phyloP scores from a whole-genome alignment of 35 echinoderm and acorn worm species.

The Patiria miniata region DNA sequence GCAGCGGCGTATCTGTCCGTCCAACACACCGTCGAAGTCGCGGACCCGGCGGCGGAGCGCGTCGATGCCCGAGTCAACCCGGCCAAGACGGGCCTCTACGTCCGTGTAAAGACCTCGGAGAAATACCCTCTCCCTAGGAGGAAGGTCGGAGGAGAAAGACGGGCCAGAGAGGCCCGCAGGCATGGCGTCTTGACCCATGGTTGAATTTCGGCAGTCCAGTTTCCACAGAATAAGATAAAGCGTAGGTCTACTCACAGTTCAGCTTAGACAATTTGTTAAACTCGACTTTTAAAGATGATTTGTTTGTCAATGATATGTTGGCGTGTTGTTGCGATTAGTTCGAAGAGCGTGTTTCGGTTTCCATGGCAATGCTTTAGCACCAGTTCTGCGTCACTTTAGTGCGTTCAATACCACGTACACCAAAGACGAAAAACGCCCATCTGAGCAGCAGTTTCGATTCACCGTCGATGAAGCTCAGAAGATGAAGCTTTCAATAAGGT shows the following conservation, averaged over 20 bases:
- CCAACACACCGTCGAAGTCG: conserved; percentile 15
- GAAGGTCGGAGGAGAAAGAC: background rate
- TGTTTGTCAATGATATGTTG: too few relatives aligned
- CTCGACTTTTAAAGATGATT: background rate
- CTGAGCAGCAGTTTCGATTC: too few relatives aligned
- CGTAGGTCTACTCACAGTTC: background rate
- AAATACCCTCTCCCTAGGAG: background rate
- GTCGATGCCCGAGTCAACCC: conserved; percentile 30
- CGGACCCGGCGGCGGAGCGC: background rate
- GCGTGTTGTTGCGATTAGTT: background rate
- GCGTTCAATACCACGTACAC: too few relatives aligned
- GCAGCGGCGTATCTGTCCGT: conserved; percentile 17
- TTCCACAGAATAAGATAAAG: background rate
- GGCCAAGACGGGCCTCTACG: conserved; percentile 9
- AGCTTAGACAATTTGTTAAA: background rate
- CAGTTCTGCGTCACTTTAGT: too few relatives aligned
- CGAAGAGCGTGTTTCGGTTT: background rate
- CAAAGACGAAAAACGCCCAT: too few relatives aligned
- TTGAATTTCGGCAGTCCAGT: too few relatives aligned
- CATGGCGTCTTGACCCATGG: conserved; percentile 15
- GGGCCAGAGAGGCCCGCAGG: background rate
- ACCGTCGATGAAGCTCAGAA: too few relatives aligned
- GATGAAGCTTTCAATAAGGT: too few relatives aligned
- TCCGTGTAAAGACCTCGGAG: conserved; percentile 23
- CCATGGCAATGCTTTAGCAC: too few relatives aligned